These are phyloP conservation scores for Molossus alvarezi DNA, from an alignment of 2,797 vertebrate genomes.

Conservation along the genomic window DNA sequence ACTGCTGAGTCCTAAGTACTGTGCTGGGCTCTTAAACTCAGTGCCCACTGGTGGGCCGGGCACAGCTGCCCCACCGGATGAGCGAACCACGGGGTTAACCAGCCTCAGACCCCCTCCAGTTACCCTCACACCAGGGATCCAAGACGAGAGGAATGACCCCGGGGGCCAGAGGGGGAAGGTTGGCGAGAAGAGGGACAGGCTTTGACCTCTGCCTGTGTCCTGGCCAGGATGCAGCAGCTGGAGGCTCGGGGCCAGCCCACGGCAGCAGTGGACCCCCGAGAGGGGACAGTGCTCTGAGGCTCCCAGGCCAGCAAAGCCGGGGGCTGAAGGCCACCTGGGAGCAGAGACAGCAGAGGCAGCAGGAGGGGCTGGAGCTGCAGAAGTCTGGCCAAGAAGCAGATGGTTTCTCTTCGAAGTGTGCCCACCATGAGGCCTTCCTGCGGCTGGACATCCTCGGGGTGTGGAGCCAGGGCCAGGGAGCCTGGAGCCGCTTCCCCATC, in stretches of 20 bases:
- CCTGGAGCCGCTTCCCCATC: neutral
- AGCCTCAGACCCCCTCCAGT: neutral
- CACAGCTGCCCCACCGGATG: neutral
- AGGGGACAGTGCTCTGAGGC: slow-evolving; percentile 88
- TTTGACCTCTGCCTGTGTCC: slow-evolving; percentile 60
- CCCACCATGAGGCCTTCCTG: slow-evolving; percentile 93
- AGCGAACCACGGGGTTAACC: neutral
- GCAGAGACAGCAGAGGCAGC: slow-evolving; percentile 87
- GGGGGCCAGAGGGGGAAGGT: neutral
- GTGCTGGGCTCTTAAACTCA: neutral
- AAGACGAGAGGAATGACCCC: neutral
- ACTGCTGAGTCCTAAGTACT: neutral
- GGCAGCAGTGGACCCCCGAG: slow-evolving; percentile 71
- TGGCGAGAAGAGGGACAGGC: neutral
- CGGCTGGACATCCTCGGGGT: slow-evolving; percentile 92
- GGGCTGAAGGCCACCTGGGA: slow-evolving; percentile 91
- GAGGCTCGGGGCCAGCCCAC: slow-evolving; percentile 83
- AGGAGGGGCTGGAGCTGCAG: slow-evolving; percentile 92
- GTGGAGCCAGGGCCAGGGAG: slow-evolving; percentile 58
- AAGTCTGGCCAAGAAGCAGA: slow-evolving; percentile 92
- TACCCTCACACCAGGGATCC: neutral
- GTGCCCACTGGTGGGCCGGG: neutral
- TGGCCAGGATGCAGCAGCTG: slow-evolving; percentile 86
- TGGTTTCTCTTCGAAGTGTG: slow-evolving; percentile 92
- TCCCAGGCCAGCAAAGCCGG: slow-evolving; percentile 88